Evolutionary conservation across 2,797 vertebrate species (phyloP).

Genomic region (Sebastiscus albofasciatus): DNA sequence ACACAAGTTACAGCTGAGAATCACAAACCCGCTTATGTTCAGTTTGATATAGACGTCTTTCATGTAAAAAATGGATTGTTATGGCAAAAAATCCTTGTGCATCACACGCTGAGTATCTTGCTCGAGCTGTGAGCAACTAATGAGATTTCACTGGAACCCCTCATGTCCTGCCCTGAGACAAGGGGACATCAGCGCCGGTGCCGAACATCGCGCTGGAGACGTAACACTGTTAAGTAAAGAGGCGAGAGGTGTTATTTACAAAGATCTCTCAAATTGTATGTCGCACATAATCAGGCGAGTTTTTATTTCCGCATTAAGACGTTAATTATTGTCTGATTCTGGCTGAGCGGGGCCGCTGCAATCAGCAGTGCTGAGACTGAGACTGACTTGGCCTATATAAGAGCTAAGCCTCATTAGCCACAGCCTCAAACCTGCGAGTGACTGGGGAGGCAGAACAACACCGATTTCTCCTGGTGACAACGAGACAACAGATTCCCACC

Average conservation of each 20-base stretch:
- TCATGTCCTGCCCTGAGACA: constrained; percentile 26
- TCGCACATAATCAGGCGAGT: constrained; percentile 15
- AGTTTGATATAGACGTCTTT: constrained; percentile 26
- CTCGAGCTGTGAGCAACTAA: constrained; percentile 23
- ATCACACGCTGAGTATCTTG: constrained; percentile 1
- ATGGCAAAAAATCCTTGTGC: background rate
- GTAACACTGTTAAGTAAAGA: constrained; percentile 21
- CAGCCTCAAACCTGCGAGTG: constrained; percentile 66
- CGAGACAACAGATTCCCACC: constrained; percentile 56
- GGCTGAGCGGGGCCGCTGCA: constrained; percentile 44
- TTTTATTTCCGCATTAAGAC: constrained; percentile 40
- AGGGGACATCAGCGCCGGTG: background rate
- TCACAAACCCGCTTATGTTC: constrained; percentile 18
- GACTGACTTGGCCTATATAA: constrained; percentile 71
- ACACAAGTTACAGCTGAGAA: constrained; percentile 11
- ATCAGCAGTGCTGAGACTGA: constrained; percentile 51
- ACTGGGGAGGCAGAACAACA: constrained; percentile 59
- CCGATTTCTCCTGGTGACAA: constrained; percentile 68
- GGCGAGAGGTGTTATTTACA: constrained; percentile 6
- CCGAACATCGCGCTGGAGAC: background rate
- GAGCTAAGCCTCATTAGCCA: constrained; percentile 76
- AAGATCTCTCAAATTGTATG: constrained; percentile 7
- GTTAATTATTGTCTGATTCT: constrained; percentile 66
- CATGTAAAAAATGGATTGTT: background rate
- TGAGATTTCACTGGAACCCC: constrained; percentile 24